These are phyloP conservation scores for Otus sunia DNA, from an alignment of 2,113 vertebrate genomes.

Conservation along the genomic window DNA sequence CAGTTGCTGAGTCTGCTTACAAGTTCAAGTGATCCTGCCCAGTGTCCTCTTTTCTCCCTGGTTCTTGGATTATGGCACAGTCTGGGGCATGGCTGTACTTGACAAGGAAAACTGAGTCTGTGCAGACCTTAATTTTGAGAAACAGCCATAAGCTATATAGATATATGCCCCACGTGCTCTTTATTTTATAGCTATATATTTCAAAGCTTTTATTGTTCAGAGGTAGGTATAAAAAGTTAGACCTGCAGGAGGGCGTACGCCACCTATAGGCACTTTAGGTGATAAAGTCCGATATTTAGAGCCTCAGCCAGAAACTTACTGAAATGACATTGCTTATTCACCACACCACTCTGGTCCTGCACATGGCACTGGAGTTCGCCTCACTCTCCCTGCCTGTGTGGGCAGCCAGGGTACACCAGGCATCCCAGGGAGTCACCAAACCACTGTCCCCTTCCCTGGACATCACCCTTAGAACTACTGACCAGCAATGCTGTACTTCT, in stretches of 20 bases:
- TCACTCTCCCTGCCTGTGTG: not conserved
- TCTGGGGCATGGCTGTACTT: not conserved
- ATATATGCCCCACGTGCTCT: not conserved
- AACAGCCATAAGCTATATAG: not conserved
- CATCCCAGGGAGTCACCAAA: not conserved
- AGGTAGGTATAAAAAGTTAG: not conserved
- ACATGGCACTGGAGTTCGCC: not conserved
- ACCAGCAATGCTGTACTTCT: not conserved
- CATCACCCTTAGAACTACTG: not conserved
- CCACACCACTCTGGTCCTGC: not conserved
- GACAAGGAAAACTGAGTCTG: not conserved
- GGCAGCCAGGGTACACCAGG: not conserved
- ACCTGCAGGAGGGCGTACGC: not conserved
- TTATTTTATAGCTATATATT: constrained; percentile 1
- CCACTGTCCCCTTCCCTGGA: not conserved
- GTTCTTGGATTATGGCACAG: not conserved
- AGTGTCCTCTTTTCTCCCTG: not conserved
- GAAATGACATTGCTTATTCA: not conserved
- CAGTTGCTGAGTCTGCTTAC: not conserved
- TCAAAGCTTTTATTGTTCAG: not conserved
- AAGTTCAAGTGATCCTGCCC: not conserved
- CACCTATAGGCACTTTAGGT: not conserved
- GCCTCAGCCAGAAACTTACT: not conserved
- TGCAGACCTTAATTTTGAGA: not conserved
- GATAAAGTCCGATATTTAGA: not conserved